These are phyloP conservation scores for Nephrotoma appendiculata DNA, from an alignment of 2,888 invertebrate species.

Conservation along the genomic window DNA sequence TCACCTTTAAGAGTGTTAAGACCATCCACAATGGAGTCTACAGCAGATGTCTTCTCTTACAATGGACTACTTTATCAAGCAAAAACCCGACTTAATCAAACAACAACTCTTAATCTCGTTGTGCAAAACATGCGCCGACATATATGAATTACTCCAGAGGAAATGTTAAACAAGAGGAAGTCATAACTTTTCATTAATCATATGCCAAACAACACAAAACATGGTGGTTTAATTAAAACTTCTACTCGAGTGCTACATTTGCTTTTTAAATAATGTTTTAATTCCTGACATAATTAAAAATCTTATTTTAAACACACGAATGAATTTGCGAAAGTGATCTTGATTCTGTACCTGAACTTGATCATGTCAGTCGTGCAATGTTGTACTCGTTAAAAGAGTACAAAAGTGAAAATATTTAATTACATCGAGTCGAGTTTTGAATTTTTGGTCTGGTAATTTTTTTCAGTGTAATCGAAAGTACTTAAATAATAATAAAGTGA, in stretches of 20 bases:
- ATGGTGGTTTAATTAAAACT: background rate
- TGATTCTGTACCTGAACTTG: background rate
- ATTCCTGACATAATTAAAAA: background rate
- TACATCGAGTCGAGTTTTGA: background rate
- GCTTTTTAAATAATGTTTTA: background rate
- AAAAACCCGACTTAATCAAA: background rate
- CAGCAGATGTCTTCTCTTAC: background rate
- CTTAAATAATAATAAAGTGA: background rate
- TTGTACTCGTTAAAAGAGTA: background rate
- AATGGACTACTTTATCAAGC: background rate
- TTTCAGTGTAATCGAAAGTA: background rate
- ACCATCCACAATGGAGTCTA: background rate
- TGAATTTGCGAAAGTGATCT: background rate
- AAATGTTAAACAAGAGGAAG: background rate
- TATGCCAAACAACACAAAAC: background rate
- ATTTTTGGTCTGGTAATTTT: background rate
- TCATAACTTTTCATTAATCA: background rate
- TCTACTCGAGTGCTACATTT: background rate
- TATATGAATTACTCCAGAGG: background rate
- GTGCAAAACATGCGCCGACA: background rate
- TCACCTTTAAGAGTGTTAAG: background rate
- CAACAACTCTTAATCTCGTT: background rate
- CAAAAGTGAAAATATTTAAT: background rate
- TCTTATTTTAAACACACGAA: background rate
- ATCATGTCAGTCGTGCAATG: background rate